These are phyloP conservation scores for Eucidaris tribuloides DNA, from an alignment of 35 echinoderm and acorn worm genomes.

Conservation along the genomic window DNA sequence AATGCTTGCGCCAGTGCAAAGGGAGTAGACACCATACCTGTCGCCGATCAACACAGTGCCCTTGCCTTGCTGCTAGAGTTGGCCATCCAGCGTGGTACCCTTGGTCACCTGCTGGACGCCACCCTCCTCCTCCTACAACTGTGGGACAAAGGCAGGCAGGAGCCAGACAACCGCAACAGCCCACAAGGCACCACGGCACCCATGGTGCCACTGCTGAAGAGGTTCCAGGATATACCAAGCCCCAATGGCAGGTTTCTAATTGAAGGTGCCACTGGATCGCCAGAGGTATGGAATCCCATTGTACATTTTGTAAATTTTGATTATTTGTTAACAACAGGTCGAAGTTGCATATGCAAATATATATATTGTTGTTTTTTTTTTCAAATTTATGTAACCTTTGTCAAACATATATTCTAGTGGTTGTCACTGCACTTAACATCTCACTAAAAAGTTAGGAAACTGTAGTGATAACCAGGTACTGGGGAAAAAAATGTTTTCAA, in stretches of 20 bases:
- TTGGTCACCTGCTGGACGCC: conserved; percentile 82
- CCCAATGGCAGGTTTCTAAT: conserved; percentile 63
- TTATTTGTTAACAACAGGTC: too few relatives aligned
- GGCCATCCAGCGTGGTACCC: conserved; percentile 88
- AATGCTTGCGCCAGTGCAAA: conserved; percentile 99
- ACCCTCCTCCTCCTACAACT: conserved; percentile 87
- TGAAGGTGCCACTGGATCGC: not conserved
- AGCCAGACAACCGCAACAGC: conserved; percentile 92
- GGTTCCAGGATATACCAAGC: conserved; percentile 80
- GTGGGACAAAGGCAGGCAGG: conserved; percentile 91
- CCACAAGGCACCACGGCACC: conserved; percentile 89
- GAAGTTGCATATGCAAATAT: too few relatives aligned
- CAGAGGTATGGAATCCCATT: conserved; percentile 11
- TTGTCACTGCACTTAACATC: too few relatives aligned
- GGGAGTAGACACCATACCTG: conserved; percentile 83
- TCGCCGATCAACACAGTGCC: conserved; percentile 91
- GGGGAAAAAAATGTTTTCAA: too few relatives aligned
- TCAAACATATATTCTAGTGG: too few relatives aligned
- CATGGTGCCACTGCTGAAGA: conserved; percentile 75
- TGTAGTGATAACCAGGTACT: too few relatives aligned
- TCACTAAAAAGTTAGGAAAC: too few relatives aligned
- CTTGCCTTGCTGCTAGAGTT: conserved; percentile 85
- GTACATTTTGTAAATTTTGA: too few relatives aligned
- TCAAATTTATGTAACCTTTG: too few relatives aligned
- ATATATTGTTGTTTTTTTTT: too few relatives aligned